Evolutionary conservation across 1,140 invertebrate species (phyloP).

Genomic region (Pentalonia nigronervosa): DNA sequence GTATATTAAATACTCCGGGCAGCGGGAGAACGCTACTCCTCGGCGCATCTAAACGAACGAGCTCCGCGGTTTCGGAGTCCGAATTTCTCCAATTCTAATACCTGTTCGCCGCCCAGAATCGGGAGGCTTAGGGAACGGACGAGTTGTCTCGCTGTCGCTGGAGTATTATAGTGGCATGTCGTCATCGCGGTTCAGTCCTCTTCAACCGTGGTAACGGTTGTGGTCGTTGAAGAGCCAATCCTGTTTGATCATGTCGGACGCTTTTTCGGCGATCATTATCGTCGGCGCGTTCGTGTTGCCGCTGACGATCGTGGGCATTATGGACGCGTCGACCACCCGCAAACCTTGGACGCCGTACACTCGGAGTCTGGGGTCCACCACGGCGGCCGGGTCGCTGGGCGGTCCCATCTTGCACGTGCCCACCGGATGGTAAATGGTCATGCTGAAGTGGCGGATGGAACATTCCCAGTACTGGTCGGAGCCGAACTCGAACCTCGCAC

Average conservation of each 20-base stretch:
- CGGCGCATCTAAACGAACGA: too few relatives aligned
- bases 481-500: constrained; percentile 74
- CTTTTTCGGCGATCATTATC: constrained; percentile 89
- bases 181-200: too few relatives aligned
- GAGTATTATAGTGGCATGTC: not conserved
- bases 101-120: too few relatives aligned
- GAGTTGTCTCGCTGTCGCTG: too few relatives aligned
- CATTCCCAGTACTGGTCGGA: constrained; percentile 86
- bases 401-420: constrained; percentile 88
- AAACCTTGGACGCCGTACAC: constrained; percentile 81
- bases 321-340: constrained; percentile 85
- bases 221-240: constrained; percentile 69
- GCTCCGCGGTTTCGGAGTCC: too few relatives aligned
- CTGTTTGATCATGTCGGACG: constrained; percentile 80
- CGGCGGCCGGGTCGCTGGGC: constrained; percentile 74
- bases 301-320: constrained; percentile 84
- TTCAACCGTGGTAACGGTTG: constrained; percentile 32
- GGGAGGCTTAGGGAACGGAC: too few relatives aligned
- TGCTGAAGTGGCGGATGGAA: constrained; percentile 81
- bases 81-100: too few relatives aligned
- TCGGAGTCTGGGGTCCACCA: constrained; percentile 80
- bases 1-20: too few relatives aligned
- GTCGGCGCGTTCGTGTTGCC: constrained; percentile 86
- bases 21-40: too few relatives aligned
- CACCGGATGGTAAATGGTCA: constrained; percentile 86